These are phyloP conservation scores for Digitonthophagus gazella DNA, from an alignment of 2,888 invertebrate species.

Conservation along the genomic window DNA sequence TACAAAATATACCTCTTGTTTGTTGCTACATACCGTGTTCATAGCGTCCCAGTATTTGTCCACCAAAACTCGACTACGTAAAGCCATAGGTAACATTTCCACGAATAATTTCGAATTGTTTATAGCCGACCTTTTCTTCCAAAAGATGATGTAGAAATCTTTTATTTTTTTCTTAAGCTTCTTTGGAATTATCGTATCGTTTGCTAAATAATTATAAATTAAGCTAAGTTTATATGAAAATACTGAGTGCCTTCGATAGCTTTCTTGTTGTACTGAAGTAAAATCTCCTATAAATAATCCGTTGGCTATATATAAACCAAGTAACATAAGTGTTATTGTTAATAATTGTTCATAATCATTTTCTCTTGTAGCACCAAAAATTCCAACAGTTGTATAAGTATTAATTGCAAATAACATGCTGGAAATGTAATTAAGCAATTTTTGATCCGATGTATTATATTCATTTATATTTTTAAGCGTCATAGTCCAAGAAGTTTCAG, in stretches of 20 bases:
- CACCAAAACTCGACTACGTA: slow-evolving; percentile 32
- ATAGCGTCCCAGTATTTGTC: slow-evolving; percentile 36
- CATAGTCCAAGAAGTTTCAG: slow-evolving; percentile 21
- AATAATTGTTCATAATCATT: slow-evolving; percentile 27
- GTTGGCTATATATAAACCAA: slow-evolving; percentile 30
- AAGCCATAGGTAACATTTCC: slow-evolving; percentile 27
- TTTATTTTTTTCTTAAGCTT: slow-evolving; percentile 25
- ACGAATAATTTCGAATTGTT: slow-evolving; percentile 26
- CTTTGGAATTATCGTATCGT: neutral
- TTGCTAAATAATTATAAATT: slow-evolving; percentile 29
- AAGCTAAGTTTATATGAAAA: slow-evolving; percentile 27
- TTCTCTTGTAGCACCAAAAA: slow-evolving; percentile 19
- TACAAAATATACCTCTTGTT: neutral
- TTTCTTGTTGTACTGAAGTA: slow-evolving; percentile 34
- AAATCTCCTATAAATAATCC: slow-evolving; percentile 35
- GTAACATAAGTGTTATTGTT: slow-evolving; percentile 28
- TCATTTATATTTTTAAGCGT: slow-evolving; percentile 9
- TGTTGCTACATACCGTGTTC: slow-evolving; percentile 27
- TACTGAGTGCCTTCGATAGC: slow-evolving; percentile 30
- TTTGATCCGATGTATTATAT: slow-evolving; percentile 3
- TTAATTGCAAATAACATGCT: slow-evolving; percentile 20
- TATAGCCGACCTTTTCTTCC: slow-evolving; percentile 33
- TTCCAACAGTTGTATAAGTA: slow-evolving; percentile 18
- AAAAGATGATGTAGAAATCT: slow-evolving; percentile 33
- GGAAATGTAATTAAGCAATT: slow-evolving; percentile 16